These are phyloP conservation scores for Ganaspis sp. DNA, from an alignment of 1,140 invertebrate genomes.

Conservation along the genomic window DNA sequence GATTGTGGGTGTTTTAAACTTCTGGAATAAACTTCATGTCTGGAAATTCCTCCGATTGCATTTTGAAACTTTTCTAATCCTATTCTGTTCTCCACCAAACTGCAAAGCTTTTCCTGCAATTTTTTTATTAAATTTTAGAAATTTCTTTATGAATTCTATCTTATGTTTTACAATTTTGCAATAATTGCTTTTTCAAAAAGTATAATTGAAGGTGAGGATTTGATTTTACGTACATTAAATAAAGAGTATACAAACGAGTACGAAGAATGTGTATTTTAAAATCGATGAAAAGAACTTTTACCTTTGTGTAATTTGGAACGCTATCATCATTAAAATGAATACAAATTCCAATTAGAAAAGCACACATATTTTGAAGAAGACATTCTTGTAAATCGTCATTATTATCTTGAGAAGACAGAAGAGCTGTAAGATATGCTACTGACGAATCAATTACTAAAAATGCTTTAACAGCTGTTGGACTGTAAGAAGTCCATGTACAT, in stretches of 20 bases:
- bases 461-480: conserved; percentile 87
- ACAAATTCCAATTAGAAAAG: conserved; percentile 95
- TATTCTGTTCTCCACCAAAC: conserved; percentile 93
- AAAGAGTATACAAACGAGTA: no score
- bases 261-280: no score
- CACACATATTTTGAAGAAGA: conserved; percentile 86
- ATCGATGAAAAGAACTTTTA: no score
- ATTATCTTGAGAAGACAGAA: conserved; percentile 81
- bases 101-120: conserved; percentile 84
- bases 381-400: conserved; percentile 84
- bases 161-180: no score
- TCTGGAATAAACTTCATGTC: conserved; percentile 93
- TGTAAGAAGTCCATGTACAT: conserved; percentile 92
- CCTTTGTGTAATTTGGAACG: conserved; percentile 85
- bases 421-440: conserved; percentile 89
- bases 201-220: no score
- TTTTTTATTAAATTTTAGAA: conserved; percentile 38
- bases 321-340: conserved; percentile 95
- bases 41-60: conserved; percentile 89
- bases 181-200: conserved; percentile 17
- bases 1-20: conserved; percentile 96
- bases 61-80: conserved; percentile 93
- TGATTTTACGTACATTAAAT: no score
- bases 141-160: no score
- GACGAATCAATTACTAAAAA: conserved; percentile 91